phyloP scores from a whole-genome alignment of 2,797 vertebrate species.

The Xerus rutilus region DNA sequence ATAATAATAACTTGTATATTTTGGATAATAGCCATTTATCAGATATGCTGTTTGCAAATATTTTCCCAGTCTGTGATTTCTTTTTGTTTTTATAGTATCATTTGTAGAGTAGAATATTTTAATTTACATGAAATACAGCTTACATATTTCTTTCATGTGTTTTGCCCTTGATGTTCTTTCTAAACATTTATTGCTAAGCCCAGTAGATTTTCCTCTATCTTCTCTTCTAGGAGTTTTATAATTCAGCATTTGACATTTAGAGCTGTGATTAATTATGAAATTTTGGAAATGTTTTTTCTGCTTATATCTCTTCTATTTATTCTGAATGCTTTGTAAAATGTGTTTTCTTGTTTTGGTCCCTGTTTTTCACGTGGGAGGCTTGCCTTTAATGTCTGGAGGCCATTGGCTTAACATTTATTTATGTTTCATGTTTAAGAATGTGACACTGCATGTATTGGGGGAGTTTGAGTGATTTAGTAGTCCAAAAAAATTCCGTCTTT shows the following conservation, averaged over 20 bases:
- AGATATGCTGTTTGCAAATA: background rate
- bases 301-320: background rate
- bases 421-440: background rate
- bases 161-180: background rate
- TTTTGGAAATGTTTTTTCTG: background rate
- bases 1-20: background rate
- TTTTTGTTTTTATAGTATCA: background rate
- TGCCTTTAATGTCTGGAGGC: background rate
- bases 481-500: background rate
- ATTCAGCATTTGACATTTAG: background rate
- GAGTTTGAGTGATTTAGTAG: background rate
- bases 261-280: background rate
- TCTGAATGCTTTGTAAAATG: background rate
- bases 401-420: background rate
- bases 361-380: background rate
- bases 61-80: background rate
- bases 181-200: background rate
- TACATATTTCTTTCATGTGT: background rate
- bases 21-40: background rate
- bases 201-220: background rate
- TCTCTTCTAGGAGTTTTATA: background rate
- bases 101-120: background rate
- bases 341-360: background rate
- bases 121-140: background rate
- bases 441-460: background rate